phyloP scores from a whole-genome alignment of 2,113 vertebrate genomes.

The Phainopepla nitens region DNA sequence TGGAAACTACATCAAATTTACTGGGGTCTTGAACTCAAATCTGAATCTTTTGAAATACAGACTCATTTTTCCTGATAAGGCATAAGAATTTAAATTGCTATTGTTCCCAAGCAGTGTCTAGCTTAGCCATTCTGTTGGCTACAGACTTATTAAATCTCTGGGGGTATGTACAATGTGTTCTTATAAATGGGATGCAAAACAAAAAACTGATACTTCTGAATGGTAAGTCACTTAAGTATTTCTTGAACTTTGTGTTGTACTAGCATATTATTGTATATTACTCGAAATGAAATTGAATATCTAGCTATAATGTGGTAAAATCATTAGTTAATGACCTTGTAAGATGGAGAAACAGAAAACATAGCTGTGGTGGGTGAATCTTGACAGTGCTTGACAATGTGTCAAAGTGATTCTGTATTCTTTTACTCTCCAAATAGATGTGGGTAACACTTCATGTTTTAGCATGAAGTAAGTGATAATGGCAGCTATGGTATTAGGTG shows the following conservation, averaged over 20 bases:
- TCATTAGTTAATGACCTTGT: slow-evolving; percentile 41
- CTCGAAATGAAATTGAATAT: not conserved
- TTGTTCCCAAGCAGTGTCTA: not conserved
- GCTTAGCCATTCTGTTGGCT: not conserved
- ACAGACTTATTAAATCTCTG: not conserved
- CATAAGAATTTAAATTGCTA: not conserved
- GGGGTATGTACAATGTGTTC: not conserved
- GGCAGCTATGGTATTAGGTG: slow-evolving; percentile 54
- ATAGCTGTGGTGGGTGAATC: slow-evolving; percentile 47
- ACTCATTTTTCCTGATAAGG: not conserved
- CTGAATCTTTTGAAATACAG: not conserved
- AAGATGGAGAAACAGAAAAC: slow-evolving; percentile 39
- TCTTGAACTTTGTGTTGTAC: not conserved
- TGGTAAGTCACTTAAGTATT: slow-evolving; percentile 9
- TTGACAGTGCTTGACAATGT: slow-evolving; percentile 57
- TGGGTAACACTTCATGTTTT: slow-evolving; percentile 59
- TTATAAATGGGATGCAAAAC: not conserved
- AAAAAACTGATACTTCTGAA: slow-evolving; percentile 19
- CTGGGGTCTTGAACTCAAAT: not conserved
- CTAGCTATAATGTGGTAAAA: not conserved
- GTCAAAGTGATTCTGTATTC: slow-evolving; percentile 60
- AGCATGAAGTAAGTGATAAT: slow-evolving; percentile 60
- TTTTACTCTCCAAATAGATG: slow-evolving; percentile 47
- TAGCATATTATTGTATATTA: not conserved
- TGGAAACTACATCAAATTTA: not conserved